A percentile compares a stretch with the other conserved stretches of the same genome.
These are phyloP conservation scores for Monarcha castaneiventris DNA, from an alignment of 2,113 vertebrate species.

Conservation along the genomic window DNA sequence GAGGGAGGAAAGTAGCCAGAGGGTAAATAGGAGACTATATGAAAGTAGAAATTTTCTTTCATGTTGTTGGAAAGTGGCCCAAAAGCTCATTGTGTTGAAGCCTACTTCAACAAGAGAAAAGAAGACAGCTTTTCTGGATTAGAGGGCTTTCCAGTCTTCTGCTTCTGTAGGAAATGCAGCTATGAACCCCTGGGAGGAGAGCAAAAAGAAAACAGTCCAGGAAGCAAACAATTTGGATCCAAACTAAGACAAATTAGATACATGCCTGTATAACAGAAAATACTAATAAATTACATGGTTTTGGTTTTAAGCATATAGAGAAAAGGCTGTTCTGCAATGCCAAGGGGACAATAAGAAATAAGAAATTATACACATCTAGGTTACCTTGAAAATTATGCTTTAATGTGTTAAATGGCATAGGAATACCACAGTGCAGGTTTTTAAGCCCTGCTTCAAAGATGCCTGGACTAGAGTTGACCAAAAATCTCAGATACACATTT, in stretches of 20 bases:
- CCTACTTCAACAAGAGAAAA: background rate
- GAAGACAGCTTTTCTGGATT: constrained; percentile 39
- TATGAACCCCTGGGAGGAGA: background rate
- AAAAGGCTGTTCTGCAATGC: background rate
- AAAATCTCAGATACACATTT: background rate
- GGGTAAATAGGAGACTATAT: background rate
- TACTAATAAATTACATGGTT: background rate
- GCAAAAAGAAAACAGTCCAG: background rate
- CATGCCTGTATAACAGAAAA: background rate
- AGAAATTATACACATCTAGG: background rate
- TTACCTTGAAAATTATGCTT: background rate
- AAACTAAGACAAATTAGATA: background rate
- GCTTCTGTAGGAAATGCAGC: background rate
- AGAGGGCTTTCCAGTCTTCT: constrained; percentile 1
- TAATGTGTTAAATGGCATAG: background rate
- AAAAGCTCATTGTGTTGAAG: constrained; percentile 5
- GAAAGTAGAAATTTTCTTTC: background rate
- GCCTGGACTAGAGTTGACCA: background rate
- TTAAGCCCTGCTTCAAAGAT: background rate
- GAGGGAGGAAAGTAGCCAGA: background rate
- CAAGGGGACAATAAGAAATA: background rate
- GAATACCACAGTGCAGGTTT: background rate
- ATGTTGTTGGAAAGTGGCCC: background rate
- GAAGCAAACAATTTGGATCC: background rate
- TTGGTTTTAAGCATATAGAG: background rate